These are phyloP conservation scores for Chironomus riparius DNA, from an alignment of 2,888 invertebrate genomes.

Conservation along the genomic window DNA sequence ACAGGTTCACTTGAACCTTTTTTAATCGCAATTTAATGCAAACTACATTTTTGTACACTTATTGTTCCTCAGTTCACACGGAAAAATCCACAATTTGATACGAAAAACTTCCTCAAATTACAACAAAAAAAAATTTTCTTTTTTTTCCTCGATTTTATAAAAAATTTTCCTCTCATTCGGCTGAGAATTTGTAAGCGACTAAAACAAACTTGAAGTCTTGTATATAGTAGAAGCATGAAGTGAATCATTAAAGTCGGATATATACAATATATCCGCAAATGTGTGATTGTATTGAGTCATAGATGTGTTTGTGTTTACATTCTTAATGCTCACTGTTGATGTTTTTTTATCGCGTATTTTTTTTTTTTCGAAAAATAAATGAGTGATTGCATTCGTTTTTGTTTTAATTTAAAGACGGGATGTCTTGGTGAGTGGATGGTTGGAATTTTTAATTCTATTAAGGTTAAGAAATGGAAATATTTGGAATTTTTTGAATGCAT, in stretches of 20 bases:
- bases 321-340: neutral
- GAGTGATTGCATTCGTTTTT: neutral
- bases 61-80: too few relatives aligned
- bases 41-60: too few relatives aligned
- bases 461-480: too few relatives aligned
- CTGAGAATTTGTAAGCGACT: slow-evolving; percentile 19
- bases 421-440: too few relatives aligned
- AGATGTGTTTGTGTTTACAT: neutral
- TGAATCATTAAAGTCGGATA: slow-evolving; percentile 16
- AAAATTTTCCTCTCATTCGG: neutral
- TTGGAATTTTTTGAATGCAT: too few relatives aligned
- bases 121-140: too few relatives aligned
- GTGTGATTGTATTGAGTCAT: neutral
- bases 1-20: too few relatives aligned
- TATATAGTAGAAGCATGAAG: slow-evolving; percentile 7
- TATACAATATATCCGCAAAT: neutral
- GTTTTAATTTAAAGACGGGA: too few relatives aligned
- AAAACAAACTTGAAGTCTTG: slow-evolving; percentile 1
- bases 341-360: neutral
- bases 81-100: too few relatives aligned
- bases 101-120: too few relatives aligned
- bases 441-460: too few relatives aligned
- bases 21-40: too few relatives aligned
- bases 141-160: neutral
- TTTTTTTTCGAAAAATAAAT: neutral